Evolutionary conservation across 1,140 invertebrate genomes (phyloP), one percentile per base, ranked within the genome.

Genomic region (Cydia pomonella): DNA sequence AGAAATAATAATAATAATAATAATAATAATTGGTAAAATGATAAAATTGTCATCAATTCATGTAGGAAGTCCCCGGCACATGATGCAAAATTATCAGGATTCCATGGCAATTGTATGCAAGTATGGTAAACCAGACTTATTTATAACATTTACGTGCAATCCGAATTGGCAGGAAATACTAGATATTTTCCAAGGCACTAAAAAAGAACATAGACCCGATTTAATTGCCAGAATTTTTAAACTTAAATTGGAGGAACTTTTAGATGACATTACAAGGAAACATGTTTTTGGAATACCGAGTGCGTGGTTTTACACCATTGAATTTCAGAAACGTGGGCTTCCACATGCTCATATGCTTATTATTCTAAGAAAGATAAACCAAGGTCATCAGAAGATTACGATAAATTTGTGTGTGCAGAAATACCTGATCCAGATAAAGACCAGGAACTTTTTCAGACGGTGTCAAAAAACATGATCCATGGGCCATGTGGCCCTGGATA

Each of bases 381-480:
- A 72, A 62, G 59, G 6, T 62, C 59, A 25, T 2, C 59, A 25
- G 78, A 86, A 62, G 62, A 82, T 62, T 89, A 93, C 75, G 90
- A 94, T 77, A 75, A 80, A 16, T 73, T 90, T 29, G 89, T 93
- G 66, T 90, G 74, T 74, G 93, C 91, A 71, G 92, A 94, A 86
- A 87, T 94, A 63, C 93, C 93, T 16, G 83, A 93, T 84, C 76
- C 75, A 74, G 50, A 81, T 50, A 82, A 74, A 74, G 85, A 93
- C 84, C 82, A 80, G 73, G 23, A 50, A 29, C 75, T 93, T 23
- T 86, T 77, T 79, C 81, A 89, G 47, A 84, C 87, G 41, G 77
- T 88, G n/a, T 86, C 74, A 44, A 77, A 84, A 73, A 27, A 88
- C 73, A 93, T 93, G 92, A 89, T 94, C 64, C 93, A 93, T 83